Conservation (phyloP, 2,797 vertebrate genomes). For the Danio kyathit region DNA sequence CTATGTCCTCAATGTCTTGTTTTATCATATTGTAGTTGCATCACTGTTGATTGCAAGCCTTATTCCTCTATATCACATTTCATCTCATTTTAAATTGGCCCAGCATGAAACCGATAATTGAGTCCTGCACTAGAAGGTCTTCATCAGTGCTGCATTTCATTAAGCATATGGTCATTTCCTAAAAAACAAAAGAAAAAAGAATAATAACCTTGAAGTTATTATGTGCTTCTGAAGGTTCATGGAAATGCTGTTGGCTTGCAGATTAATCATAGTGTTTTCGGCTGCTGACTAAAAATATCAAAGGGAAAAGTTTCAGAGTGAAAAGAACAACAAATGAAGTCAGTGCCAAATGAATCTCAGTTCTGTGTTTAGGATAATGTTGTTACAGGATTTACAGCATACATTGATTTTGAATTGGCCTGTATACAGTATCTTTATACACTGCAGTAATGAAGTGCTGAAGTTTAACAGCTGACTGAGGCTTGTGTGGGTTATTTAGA, state of each 20-base stretch:
- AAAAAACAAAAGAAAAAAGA: background rate
- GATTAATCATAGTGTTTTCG: constrained; percentile 34
- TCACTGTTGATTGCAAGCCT: background rate
- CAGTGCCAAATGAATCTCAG: constrained; percentile 16
- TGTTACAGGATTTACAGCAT: background rate
- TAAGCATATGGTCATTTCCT: background rate
- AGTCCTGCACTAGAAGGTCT: constrained; percentile 4
- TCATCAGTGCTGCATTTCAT: constrained; percentile 1
- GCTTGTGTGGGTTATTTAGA: constrained; percentile 3
- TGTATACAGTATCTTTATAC: background rate
- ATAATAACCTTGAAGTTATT: constrained; percentile 13
- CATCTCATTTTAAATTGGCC: constrained; percentile 3
- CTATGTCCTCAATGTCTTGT: background rate
- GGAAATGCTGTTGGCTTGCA: constrained; percentile 18
- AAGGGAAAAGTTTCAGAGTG: background rate
- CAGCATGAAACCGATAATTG: background rate
- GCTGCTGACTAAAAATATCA: constrained; percentile 14
- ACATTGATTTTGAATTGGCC: background rate
- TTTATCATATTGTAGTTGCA: background rate
- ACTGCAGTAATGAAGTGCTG: background rate
- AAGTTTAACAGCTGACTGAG: background rate
- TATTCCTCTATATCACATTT: background rate
- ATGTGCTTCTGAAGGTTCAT: constrained; percentile 13
- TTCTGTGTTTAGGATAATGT: background rate
- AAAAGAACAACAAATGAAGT: constrained; percentile 32